Conservation (phyloP, 2,888 invertebrate species). For the Acholoe squamosa region DNA sequence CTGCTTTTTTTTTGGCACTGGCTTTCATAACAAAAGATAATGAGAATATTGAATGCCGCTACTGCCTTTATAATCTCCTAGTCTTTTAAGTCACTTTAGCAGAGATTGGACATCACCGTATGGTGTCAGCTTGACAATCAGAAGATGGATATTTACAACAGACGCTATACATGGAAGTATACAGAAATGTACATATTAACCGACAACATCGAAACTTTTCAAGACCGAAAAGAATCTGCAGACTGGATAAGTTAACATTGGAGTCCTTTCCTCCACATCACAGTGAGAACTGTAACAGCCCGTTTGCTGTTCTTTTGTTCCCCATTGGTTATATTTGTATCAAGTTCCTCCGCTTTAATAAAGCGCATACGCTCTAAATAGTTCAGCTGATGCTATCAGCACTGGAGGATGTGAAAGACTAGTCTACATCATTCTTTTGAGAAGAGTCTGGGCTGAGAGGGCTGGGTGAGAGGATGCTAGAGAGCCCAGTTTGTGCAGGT, state of each 20-base stretch:
- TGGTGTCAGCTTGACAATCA: not conserved
- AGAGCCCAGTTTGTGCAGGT: not conserved
- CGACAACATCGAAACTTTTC: conserved; percentile 40
- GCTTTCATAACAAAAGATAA: not conserved
- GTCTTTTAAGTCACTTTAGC: not conserved
- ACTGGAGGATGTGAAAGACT: not conserved
- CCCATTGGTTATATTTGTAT: too few species aligned
- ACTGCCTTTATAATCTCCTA: conserved; percentile 12
- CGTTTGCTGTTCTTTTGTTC: not conserved
- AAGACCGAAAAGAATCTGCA: not conserved
- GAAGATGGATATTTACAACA: conserved; percentile 5
- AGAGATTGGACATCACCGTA: not conserved
- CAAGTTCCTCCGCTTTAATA: too few species aligned
- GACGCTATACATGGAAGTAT: not conserved
- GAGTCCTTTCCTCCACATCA: conserved; percentile 25
- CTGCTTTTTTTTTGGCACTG: conserved; percentile 28
- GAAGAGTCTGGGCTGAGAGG: conserved; percentile 36
- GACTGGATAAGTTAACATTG: not conserved
- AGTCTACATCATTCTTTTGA: conserved; percentile 29
- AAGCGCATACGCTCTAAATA: too few species aligned
- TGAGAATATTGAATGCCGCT: not conserved
- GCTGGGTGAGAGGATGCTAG: conserved; percentile 20
- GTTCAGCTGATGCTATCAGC: too few species aligned
- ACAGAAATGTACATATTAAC: conserved; percentile 34
- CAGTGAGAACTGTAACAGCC: not conserved